Evolutionary conservation across 2,797 vertebrate genomes (phyloP), one percentile per base, ranked within the genome.

Genomic region (Gephyroberyx darwinii): DNA sequence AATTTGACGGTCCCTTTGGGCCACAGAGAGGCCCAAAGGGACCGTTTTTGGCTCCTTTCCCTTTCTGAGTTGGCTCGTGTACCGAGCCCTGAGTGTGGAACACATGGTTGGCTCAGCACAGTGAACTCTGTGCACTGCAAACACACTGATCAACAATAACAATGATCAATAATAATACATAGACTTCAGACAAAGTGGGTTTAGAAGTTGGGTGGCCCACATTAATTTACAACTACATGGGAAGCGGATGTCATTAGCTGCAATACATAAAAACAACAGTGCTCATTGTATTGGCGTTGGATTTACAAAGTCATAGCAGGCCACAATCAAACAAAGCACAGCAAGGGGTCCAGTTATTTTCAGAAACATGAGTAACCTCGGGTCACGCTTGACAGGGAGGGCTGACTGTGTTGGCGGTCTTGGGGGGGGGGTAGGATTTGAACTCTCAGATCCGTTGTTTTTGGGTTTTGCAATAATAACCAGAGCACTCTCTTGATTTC

Each of bases 381-480:
- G 63, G 65, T 74, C 39, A 53, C 10, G 14, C 33, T 56, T 48
- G 57, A 79, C 62, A 78, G 17, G n/a, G 74, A 79, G 22, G 20
- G 22, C 6, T 20, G 41, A 63, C 30, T 74, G 65, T 63, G 20
- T 20, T 63, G 73, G 68, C 31, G 3, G 72, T 61, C 58, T 47
- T 54, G 53, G 17, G 54, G 22, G 22, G 22, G 81, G 2, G 43
- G 61, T 65, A 71, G 47, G 63, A 74, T 84, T 39, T 66, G 48
- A 86, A 81, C 60, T 67, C 66, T 80, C 59, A 45, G 76, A 89
- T 86, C 77, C 85, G 81, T 80, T 82, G 65, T 89, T 89, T 88
- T 80, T 35, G 66, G 77, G 60, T 66, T 84, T 88, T 75, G 60
- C 69, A 87, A 85, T 82, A 87, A 85, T 79, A 87, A 88, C 74